Base-by-base conservation (phyloP, 2,113 vertebrate genomes). In the Lipophrys pholis region DNA sequence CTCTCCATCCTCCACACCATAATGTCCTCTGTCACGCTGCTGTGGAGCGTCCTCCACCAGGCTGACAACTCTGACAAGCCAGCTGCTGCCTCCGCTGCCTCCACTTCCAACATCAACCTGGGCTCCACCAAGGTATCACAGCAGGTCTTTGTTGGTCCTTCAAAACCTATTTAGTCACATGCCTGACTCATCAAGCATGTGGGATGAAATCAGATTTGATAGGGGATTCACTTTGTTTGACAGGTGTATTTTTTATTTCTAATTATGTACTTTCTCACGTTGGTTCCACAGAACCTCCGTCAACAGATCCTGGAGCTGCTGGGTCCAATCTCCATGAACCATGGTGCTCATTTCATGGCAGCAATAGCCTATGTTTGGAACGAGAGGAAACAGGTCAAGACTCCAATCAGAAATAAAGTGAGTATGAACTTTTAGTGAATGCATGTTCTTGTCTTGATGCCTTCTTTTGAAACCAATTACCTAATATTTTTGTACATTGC, bases 311-410 rank as follows among this genome's bases (percentile, higher is more conserved):
- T 99, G 1, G 97, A 99, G 89, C 93, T 99, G 46, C 76, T 99
- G 73, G 97, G 98, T 10, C 98, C 98, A 6, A 98, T 99, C 90
- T 99, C 97, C 76, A 98, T 99, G 98, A 98, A 99, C 91, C 98
- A 99, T 1, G 97, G 97, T 0, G 95, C 97, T 76, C 97, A 99
- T 76, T 99, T 99, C 87, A 99, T 99, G 98, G 98, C 97, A 82
- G 97, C 98, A 11, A 96, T 99, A 75, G 98, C 98, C 0, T 99
- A 97, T 73, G 98, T 99, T 11, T 99, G 98, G 98, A 99, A 99
- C 85, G 97, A 99, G 90, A 95, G 98, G 84, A 97, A 93, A 75
- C 96, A 94, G 62, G 92, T 91, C 64, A 97, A 96, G 89, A 88
- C 89, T 39, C 73, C 93, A 53, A 88, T 93, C n/a, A 94, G 96